Evolutionary conservation across 1,140 invertebrate species (phyloP), one percentile per base, ranked within the genome.

Genomic region (Geopemphigus sp.): DNA sequence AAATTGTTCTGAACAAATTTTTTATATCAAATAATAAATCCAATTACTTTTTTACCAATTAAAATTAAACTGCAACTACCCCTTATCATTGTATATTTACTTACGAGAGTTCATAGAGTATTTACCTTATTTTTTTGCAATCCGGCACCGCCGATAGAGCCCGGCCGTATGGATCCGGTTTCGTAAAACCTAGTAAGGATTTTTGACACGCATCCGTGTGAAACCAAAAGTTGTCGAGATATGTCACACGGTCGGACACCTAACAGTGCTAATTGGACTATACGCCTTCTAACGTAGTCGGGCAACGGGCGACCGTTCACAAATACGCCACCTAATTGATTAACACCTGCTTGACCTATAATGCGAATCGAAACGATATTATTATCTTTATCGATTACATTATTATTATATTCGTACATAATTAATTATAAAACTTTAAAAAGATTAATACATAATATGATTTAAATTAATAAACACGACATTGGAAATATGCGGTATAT

Each of bases 121-220:
- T 2, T 19, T 78, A 78, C 74, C 57, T 78, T 78, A 29, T 78
- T 61, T 63, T 78, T 78, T 61, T 78, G 74, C 14, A 78, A 78
- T 26, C 74, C 74, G 19, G 68, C 74, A 56, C 94, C 93, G 24
- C 94, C 94, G 82, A 96, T 95, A 29, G 93, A 94, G 26, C 94
- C 95, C 1, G 95, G 95, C 83, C 94, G 89, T 78, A 97, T 96
- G 63, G 94, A 95, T 1, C 94, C 95, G 11, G 95, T 97, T 86
- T 97, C 94, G 84, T 97, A 98, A 87, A 97, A 99, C 81, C 97
- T 89, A 5, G 96, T 98, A 15, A 99, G 88, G 82, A 98, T 98
- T 88, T 98, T 98, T 15, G 95, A 97, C n/a, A 97, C 95, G 84
- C 91, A 92, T 82, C 97, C 97, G 85, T 98, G 96, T 0, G 95